Conservation (phyloP, 2,113 vertebrate genomes). For the Tetrax tetrax region DNA sequence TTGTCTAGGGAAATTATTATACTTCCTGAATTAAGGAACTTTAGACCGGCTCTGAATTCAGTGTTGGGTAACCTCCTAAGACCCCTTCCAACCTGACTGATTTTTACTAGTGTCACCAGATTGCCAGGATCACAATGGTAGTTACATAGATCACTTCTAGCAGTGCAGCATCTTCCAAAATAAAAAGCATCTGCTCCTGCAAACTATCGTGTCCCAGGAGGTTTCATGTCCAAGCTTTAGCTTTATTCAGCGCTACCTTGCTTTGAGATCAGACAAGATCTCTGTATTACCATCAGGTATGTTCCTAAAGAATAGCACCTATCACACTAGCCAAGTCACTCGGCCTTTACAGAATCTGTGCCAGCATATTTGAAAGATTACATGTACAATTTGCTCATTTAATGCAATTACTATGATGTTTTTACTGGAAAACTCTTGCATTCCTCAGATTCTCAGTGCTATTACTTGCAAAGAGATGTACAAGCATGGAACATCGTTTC, state of each 20-base stretch:
- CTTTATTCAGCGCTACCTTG: not conserved
- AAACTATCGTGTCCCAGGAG: not conserved
- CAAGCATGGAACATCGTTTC: not conserved
- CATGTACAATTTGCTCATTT: conserved; percentile 2
- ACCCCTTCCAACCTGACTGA: not conserved
- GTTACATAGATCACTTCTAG: not conserved
- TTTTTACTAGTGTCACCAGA: not conserved
- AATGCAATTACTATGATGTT: conserved; percentile 30
- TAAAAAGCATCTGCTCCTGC: not conserved
- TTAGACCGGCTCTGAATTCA: not conserved
- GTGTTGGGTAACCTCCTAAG: not conserved
- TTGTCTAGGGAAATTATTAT: not conserved
- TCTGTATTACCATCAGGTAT: not conserved
- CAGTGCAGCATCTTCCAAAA: not conserved
- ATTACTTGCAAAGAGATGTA: not conserved
- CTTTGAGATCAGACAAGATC: not conserved
- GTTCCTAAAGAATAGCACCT: not conserved
- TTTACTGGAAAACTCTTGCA: conserved; percentile 48
- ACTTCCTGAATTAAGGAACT: not conserved
- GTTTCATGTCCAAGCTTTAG: not conserved
- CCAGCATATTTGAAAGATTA: conserved; percentile 42
- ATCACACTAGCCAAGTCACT: not conserved
- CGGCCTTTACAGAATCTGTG: not conserved
- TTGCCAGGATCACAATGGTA: not conserved
- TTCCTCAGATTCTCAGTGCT: conserved; percentile 26